These are phyloP conservation scores for Xiphophorus couchianus DNA, from an alignment of 2,113 vertebrate species.

Conservation along the genomic window DNA sequence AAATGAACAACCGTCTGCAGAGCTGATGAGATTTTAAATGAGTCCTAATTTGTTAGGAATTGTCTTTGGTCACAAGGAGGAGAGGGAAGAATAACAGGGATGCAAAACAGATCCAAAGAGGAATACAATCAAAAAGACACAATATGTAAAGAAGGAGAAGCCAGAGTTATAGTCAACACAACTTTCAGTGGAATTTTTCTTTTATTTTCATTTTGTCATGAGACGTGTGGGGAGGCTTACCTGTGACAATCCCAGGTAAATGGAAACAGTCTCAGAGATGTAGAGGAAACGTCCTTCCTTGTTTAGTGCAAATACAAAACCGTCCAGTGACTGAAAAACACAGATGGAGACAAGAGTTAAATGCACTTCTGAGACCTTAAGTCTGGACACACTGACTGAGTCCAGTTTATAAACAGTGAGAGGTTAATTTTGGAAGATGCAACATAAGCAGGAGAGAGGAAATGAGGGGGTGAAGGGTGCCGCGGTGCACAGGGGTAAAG, in stretches of 20 bases:
- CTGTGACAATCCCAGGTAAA: slow-evolving; percentile 99
- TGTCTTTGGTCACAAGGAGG: slow-evolving; percentile 52
- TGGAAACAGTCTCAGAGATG: slow-evolving; percentile 99
- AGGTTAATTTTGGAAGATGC: no score
- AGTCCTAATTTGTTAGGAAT: slow-evolving; percentile 73
- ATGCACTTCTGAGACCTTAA: neutral
- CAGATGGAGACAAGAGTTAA: neutral
- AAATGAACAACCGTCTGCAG: slow-evolving; percentile 66
- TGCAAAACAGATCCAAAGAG: slow-evolving; percentile 9
- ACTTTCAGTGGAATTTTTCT: neutral
- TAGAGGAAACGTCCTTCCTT: slow-evolving; percentile 99
- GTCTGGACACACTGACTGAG: neutral
- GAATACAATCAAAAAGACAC: neutral
- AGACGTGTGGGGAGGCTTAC: slow-evolving; percentile 79
- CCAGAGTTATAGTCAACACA: neutral
- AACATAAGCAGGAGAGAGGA: no score
- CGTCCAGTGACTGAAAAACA: slow-evolving; percentile 92
- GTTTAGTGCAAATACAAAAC: slow-evolving; percentile 99
- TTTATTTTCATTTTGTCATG: neutral
- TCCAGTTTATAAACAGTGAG: no score
- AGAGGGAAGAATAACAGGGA: slow-evolving; percentile 1
- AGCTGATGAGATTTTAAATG: slow-evolving; percentile 73
- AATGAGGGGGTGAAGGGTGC: no score
- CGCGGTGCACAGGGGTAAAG: no score
- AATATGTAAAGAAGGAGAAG: neutral